These are phyloP conservation scores for Apis cerana DNA, from an alignment of 1,140 invertebrate species.

Conservation along the genomic window DNA sequence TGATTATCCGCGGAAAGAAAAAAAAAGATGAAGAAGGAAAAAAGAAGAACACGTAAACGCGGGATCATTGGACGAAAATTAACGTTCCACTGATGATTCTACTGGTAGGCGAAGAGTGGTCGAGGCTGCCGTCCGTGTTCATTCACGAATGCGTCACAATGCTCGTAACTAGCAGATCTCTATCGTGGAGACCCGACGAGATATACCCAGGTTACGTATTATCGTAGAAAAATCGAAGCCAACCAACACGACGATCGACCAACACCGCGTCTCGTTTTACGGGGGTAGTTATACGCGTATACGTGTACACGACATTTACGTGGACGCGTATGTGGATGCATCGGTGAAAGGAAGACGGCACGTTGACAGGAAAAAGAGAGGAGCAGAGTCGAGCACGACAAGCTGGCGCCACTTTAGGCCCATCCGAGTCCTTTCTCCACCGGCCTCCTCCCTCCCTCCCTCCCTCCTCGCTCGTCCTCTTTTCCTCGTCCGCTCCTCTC, in stretches of 20 bases:
- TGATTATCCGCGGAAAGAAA: too few species aligned
- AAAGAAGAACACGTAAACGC: too few species aligned
- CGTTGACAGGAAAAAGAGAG: conserved; percentile 21
- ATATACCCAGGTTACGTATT: not conserved
- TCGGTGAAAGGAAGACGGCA: conserved; percentile 15
- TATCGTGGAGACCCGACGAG: conserved; percentile 42
- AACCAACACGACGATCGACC: not conserved
- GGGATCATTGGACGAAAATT: too few species aligned
- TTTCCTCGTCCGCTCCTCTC: conserved; percentile 19
- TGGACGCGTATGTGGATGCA: not conserved
- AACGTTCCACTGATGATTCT: too few species aligned
- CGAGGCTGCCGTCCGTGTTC: conserved; percentile 37
- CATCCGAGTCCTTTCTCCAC: conserved; percentile 62
- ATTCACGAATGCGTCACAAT: conserved; percentile 76
- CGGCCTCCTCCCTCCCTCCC: not conserved
- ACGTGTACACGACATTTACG: not conserved
- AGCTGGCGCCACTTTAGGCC: conserved; percentile 73
- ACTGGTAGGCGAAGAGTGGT: too few species aligned
- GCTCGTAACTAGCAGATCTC: conserved; percentile 72
- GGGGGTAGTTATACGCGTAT: not conserved
- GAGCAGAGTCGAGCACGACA: conserved; percentile 60
- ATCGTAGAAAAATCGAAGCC: conserved; percentile 22
- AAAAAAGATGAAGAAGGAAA: too few species aligned
- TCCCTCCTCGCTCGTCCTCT: conserved; percentile 28
- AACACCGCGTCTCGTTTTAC: conserved; percentile 26